Conservation (phyloP, 1,140 invertebrate species). For the Drosophila carrolli region DNA sequence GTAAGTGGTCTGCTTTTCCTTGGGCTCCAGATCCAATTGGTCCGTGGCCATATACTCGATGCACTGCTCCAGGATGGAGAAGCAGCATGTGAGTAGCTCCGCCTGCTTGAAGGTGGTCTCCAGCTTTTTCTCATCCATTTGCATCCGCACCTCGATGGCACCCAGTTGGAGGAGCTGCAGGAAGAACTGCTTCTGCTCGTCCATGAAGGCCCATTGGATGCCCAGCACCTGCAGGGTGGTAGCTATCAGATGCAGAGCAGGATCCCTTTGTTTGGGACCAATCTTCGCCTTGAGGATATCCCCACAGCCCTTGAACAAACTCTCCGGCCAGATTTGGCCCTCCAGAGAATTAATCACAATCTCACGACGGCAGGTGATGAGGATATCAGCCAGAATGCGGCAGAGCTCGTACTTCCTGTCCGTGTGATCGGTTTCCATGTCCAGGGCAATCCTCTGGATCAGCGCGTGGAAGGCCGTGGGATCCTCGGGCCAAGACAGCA, state of each 20-base stretch:
- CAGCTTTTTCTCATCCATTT: slow-evolving; percentile 93
- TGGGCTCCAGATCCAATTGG: slow-evolving; percentile 93
- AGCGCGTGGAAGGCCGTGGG: slow-evolving; percentile 91
- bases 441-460: slow-evolving; percentile 92
- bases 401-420: slow-evolving; percentile 95
- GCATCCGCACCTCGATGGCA: slow-evolving; percentile 96
- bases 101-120: slow-evolving; percentile 91
- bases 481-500: slow-evolving; percentile 89
- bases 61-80: slow-evolving; percentile 92
- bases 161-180: slow-evolving; percentile 93
- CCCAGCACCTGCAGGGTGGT: slow-evolving; percentile 93
- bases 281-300: slow-evolving; percentile 95
- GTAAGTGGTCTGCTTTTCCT: slow-evolving; percentile 95
- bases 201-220: slow-evolving; percentile 91
- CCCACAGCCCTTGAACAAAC: slow-evolving; percentile 90
- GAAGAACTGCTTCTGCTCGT: slow-evolving; percentile 93
- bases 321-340: slow-evolving; percentile 91
- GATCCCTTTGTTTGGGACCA: slow-evolving; percentile 93
- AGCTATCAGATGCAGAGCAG: slow-evolving; percentile 92
- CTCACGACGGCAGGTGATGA: slow-evolving; percentile 90
- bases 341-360: slow-evolving; percentile 87
- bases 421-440: slow-evolving; percentile 94
- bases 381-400: slow-evolving; percentile 89
- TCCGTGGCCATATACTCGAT: slow-evolving; percentile 93
- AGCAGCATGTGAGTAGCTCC: slow-evolving; percentile 93